A percentile compares a stretch with the other conserved stretches of the same genome.
Conservation (phyloP, 2,888 invertebrate genomes). For the Ectropis crepuscularia region DNA sequence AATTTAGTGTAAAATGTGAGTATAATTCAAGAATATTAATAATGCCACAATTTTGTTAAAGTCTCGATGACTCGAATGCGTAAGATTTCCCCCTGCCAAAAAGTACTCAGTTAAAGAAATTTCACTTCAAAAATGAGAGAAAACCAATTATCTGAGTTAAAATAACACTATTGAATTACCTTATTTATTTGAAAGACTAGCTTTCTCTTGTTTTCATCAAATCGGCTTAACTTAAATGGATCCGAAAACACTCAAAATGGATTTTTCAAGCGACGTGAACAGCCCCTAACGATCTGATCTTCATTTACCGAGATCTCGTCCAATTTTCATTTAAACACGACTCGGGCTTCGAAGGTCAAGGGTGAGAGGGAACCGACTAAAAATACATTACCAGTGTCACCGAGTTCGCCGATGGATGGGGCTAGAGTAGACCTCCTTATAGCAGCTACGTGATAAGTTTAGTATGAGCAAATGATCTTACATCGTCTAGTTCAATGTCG, state of each 20-base stretch:
- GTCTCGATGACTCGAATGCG: no score
- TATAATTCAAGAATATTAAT: no score
- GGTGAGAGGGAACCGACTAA: conserved; percentile 14
- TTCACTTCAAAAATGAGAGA: no score
- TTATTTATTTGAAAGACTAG: no score
- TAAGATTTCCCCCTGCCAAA: no score
- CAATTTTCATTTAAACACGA: conserved; percentile 28
- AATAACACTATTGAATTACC: no score
- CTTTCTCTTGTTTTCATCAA: neutral
- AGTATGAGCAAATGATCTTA: conserved; percentile 5
- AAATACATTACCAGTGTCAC: conserved; percentile 33
- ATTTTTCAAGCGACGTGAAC: conserved; percentile 12
- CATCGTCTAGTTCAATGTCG: neutral
- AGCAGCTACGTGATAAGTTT: neutral
- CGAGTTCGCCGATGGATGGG: neutral
- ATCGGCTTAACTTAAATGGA: conserved; percentile 7
- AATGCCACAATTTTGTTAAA: no score
- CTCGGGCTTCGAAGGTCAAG: conserved; percentile 27
- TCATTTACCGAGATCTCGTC: conserved; percentile 23
- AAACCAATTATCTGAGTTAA: no score
- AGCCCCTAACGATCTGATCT: conserved; percentile 20
- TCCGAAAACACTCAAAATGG: conserved; percentile 5
- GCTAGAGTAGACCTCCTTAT: neutral
- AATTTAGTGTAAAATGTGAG: no score
- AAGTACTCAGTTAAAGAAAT: no score